phyloP scores from a whole-genome alignment of 2,113 vertebrate species.

The Nothoprocta pentlandii region DNA sequence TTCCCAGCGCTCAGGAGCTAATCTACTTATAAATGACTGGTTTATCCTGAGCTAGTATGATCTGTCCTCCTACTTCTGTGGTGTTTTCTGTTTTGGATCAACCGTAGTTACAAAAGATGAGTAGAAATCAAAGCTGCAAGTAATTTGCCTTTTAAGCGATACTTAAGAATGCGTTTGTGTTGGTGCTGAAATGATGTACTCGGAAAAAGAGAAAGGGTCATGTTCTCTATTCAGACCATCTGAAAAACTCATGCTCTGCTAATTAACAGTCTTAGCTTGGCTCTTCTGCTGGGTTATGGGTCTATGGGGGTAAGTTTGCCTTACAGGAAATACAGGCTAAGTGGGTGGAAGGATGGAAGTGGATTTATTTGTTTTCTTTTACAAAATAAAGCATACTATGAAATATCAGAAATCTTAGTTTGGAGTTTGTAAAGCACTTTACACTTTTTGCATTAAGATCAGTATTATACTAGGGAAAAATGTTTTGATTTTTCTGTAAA shows the following conservation, averaged over 20 bases:
- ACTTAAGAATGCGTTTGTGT: neutral
- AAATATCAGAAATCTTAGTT: neutral
- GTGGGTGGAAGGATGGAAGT: neutral
- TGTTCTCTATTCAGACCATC: neutral
- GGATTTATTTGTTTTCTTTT: neutral
- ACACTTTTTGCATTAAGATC: neutral
- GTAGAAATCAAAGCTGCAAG: neutral
- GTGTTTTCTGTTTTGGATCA: neutral
- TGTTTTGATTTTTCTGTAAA: neutral
- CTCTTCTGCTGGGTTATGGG: neutral
- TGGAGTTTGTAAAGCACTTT: neutral
- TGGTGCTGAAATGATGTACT: neutral
- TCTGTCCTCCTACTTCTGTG: neutral
- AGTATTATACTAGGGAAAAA: neutral
- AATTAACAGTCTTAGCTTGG: slow-evolving; percentile 55
- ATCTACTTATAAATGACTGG: neutral
- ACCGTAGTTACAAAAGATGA: neutral
- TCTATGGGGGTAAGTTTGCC: neutral
- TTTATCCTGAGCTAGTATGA: neutral
- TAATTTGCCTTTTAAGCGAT: neutral
- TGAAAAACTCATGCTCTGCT: neutral
- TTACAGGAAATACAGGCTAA: neutral
- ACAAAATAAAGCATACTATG: neutral
- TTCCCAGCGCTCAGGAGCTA: neutral
- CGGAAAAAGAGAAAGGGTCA: slow-evolving; percentile 11